Evolutionary conservation across 2,888 invertebrate species (phyloP).

Genomic region (Rutpela maculata): DNA sequence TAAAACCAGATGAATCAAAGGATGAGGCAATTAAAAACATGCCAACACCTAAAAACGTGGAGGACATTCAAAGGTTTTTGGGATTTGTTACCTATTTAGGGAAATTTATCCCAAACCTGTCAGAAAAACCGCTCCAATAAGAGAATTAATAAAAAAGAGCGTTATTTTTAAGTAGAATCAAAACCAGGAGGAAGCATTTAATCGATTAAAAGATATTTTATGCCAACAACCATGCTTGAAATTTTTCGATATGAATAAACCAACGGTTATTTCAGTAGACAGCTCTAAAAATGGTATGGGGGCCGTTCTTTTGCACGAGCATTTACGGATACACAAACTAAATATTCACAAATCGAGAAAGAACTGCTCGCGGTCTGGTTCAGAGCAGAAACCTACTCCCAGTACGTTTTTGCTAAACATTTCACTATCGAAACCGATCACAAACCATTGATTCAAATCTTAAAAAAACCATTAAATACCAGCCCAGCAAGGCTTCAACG

Average conservation of each 20-base stretch:
- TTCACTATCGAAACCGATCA: slow-evolving; percentile 52
- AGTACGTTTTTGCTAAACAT: slow-evolving; percentile 47
- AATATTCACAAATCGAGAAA: slow-evolving; percentile 3
- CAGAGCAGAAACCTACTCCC: neutral
- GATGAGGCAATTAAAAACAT: too few relatives aligned
- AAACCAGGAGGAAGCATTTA: slow-evolving; percentile 38
- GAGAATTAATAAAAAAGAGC: slow-evolving; percentile 55
- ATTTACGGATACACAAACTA: slow-evolving; percentile 58
- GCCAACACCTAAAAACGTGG: slow-evolving; percentile 55
- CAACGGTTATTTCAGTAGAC: slow-evolving; percentile 56
- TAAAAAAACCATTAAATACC: slow-evolving; percentile 40
- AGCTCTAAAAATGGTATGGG: slow-evolving; percentile 59
- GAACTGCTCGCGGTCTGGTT: neutral
- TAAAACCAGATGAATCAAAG: slow-evolving; percentile 51
- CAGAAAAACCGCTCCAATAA: slow-evolving; percentile 55
- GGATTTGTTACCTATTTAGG: slow-evolving; percentile 61
- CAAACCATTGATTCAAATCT: slow-evolving; percentile 44
- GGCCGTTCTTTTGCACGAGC: slow-evolving; percentile 58
- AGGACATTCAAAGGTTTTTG: slow-evolving; percentile 59
- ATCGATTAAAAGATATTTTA: slow-evolving; percentile 42
- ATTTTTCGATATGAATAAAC: neutral
- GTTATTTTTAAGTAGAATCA: slow-evolving; percentile 37
- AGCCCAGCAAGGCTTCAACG: slow-evolving; percentile 49
- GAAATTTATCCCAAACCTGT: slow-evolving; percentile 60
- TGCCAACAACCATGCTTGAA: slow-evolving; percentile 20